phyloP scores from a whole-genome alignment of 2,113 vertebrate genomes.

The Petrocephalus microphthalmus region DNA sequence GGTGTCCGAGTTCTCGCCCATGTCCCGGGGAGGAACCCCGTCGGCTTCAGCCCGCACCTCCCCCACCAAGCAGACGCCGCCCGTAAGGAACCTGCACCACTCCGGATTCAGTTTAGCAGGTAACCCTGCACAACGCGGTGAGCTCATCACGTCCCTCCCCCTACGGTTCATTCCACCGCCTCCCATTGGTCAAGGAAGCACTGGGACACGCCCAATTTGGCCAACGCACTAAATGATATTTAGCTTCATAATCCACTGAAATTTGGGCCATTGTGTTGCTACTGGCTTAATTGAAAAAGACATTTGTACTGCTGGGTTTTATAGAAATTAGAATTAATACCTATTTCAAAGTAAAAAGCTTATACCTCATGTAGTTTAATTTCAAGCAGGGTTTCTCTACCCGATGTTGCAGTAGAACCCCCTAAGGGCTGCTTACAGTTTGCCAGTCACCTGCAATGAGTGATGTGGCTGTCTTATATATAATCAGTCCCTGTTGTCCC shows the following conservation, averaged over 20 bases:
- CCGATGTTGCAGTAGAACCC: not conserved
- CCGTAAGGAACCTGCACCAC: conserved; percentile 90
- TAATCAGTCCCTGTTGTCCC: not conserved
- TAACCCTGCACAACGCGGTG: conserved; percentile 51
- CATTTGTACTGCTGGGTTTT: too few relatives aligned
- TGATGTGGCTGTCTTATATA: not conserved
- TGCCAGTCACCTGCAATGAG: not conserved
- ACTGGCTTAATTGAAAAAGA: not conserved
- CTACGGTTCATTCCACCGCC: conserved; percentile 13
- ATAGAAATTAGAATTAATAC: too few relatives aligned
- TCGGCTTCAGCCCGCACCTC: conserved; percentile 82
- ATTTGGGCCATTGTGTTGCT: not conserved
- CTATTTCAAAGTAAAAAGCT: too few relatives aligned
- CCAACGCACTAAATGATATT: not conserved
- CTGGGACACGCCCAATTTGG: not conserved
- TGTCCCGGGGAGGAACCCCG: conserved; percentile 86
- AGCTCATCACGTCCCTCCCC: conserved; percentile 33
- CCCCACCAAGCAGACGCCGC: conserved; percentile 78
- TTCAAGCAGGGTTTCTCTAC: not conserved
- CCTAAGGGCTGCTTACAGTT: not conserved
- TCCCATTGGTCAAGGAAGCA: not conserved
- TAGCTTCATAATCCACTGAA: not conserved
- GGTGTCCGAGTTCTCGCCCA: conserved; percentile 82
- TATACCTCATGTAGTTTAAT: not conserved
- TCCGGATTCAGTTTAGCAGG: conserved; percentile 92